phyloP scores from a whole-genome alignment of 2,113 vertebrate genomes.

The Papio anubis region DNA sequence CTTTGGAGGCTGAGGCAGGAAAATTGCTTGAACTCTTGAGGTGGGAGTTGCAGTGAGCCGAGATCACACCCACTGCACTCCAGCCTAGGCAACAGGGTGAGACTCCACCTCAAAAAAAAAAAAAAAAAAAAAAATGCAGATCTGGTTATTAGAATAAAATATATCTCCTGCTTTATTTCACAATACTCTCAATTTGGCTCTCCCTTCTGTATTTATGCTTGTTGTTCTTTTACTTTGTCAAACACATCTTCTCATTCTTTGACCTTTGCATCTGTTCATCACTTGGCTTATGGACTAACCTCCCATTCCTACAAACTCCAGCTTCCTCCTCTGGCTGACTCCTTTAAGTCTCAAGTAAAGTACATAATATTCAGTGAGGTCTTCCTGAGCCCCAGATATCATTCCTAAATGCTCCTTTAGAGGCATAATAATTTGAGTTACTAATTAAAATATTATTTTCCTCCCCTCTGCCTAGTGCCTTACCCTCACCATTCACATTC shows the following conservation, averaged over 20 bases:
- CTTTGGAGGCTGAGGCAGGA: too few species aligned
- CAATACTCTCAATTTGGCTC: not conserved
- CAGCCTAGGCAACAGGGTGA: too few species aligned
- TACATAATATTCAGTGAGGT: not conserved
- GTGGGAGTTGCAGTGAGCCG: too few species aligned
- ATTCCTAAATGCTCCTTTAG: not conserved
- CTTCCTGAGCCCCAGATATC: not conserved
- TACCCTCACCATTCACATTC: not conserved
- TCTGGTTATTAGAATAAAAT: not conserved
- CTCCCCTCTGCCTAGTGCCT: not conserved
- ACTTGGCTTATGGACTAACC: not conserved
- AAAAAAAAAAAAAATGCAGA: not conserved
- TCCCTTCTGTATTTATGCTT: not conserved
- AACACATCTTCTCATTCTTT: not conserved
- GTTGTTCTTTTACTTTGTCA: not conserved
- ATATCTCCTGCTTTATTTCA: not conserved
- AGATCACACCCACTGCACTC: too few species aligned
- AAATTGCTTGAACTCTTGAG: too few species aligned
- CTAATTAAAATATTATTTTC: not conserved
- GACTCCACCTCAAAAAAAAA: too few species aligned
- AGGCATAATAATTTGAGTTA: not conserved
- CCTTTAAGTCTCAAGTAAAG: not conserved
- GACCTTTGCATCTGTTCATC: not conserved
- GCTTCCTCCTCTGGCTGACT: not conserved
- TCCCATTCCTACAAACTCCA: not conserved